Base-by-base conservation (phyloP, 1,140 invertebrate genomes). In the Hirudo medicinalis region DNA sequence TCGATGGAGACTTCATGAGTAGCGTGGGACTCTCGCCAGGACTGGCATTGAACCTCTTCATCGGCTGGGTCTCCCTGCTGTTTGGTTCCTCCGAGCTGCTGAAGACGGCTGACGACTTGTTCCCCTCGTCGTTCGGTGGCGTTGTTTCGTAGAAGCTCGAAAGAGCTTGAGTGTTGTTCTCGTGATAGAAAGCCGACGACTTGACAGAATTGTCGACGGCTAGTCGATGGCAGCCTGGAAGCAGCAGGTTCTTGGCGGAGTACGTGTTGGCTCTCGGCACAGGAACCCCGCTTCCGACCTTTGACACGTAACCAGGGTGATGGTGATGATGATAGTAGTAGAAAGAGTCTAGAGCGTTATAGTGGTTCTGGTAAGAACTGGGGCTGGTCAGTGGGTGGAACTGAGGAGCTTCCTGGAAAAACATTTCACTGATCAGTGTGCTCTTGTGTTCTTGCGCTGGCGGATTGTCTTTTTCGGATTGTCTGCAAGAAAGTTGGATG, bases 281-380 rank as follows among this genome's bases (percentile, higher is more conserved):
- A 2, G 43, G 43, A 15, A 49, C 15, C 11, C 43, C 43, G 40
- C 4, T 40, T 4, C 40, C 40, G 4, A 40, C 11, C 22, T 63
- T 63, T 11, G 57, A 63, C 22, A 22, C 29, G 57, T 63, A 32
- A 20, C 57, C 57, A 20, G 22, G 29, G 20, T 63, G 55, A 27
- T 60, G 22, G 57, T 63, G 57, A 20, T 63, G 57, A 15, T 63
- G 22, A 32, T 63, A 63, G 57, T 63, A 63, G 57, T 63, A 25
- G 57, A 63, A 25, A 1, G 57, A 32, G 57, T 63, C 57, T 11
- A 63, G 22, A 6, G 57, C 22, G 57, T 63, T 63, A 15, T 63
- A 63, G 57, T 63, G 57, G 57, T 22, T 22, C 8, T 13, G 29
- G 57, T 22, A 25, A 13, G 57, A 25, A 32, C 29, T 11, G 57